Percentiles rank a stretch among this genome's conserved stretches.
phyloP scores from a whole-genome alignment of 2,888 invertebrate species.

The Rhagonycha fulva region DNA sequence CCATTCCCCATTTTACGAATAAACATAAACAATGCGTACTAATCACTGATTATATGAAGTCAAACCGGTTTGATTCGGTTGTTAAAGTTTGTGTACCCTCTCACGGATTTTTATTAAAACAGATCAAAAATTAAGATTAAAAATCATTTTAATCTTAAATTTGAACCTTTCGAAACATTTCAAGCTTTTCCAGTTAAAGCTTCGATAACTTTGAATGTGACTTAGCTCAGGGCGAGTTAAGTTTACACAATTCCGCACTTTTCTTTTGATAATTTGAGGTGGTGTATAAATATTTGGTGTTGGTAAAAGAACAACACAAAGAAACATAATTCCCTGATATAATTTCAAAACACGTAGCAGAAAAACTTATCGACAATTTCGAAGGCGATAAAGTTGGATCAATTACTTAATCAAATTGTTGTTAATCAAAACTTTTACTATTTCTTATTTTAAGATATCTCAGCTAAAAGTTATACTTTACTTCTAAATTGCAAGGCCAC shows the following conservation, averaged over 20 bases:
- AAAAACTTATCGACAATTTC: not conserved
- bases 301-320: not conserved
- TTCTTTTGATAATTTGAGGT: not conserved
- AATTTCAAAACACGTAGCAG: not conserved
- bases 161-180: not conserved
- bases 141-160: too few relatives aligned
- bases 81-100: too few relatives aligned
- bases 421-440: not conserved
- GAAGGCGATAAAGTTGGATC: not conserved
- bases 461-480: not conserved
- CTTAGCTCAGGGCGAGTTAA: not conserved
- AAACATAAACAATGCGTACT: too few relatives aligned
- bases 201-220: not conserved
- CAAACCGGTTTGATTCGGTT: too few relatives aligned
- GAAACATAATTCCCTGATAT: not conserved
- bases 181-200: not conserved
- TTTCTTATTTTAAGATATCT: not conserved
- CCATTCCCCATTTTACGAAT: too few relatives aligned
- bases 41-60: too few relatives aligned
- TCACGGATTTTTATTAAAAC: too few relatives aligned
- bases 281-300: not conserved
- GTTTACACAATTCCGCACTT: not conserved
- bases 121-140: too few relatives aligned
- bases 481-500: not conserved
- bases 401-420: not conserved